Percentiles rank a stretch among this genome's conserved stretches.
Evolutionary conservation across 2,113 vertebrate genomes (phyloP).

Genomic region (Oceanodroma tethys): DNA sequence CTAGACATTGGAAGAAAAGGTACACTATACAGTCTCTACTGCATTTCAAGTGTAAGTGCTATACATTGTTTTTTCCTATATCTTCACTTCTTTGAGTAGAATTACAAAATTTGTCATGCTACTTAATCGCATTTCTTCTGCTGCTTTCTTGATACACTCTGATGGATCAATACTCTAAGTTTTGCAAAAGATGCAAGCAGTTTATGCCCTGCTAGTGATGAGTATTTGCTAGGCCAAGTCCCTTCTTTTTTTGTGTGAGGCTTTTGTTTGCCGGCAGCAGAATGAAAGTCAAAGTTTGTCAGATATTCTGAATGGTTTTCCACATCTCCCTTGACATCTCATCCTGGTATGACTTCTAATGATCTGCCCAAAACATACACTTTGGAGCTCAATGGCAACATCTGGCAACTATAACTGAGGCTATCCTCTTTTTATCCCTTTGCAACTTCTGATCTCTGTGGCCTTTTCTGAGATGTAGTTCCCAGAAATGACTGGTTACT

Average conservation of each 20-base stretch:
- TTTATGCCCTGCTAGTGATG: background rate
- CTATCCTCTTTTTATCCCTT: background rate
- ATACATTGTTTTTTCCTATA: background rate
- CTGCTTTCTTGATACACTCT: background rate
- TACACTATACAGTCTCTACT: background rate
- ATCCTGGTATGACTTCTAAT: background rate
- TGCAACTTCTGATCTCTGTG: background rate
- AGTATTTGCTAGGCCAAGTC: background rate
- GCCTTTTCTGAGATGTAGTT: background rate
- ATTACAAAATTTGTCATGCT: background rate
- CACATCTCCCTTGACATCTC: background rate
- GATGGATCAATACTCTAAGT: background rate
- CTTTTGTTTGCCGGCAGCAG: background rate
- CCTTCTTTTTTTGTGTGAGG: background rate
- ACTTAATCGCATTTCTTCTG: background rate
- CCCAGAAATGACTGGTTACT: background rate
- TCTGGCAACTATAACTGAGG: background rate
- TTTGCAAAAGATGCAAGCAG: background rate
- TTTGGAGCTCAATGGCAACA: background rate
- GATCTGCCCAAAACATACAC: background rate
- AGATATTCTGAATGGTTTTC: background rate
- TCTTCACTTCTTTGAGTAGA: background rate
- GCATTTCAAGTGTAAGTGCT: background rate
- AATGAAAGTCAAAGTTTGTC: background rate
- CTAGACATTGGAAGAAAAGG: background rate